phyloP scores from a whole-genome alignment of 2,888 invertebrate species.

The Electrophaes corylata region DNA sequence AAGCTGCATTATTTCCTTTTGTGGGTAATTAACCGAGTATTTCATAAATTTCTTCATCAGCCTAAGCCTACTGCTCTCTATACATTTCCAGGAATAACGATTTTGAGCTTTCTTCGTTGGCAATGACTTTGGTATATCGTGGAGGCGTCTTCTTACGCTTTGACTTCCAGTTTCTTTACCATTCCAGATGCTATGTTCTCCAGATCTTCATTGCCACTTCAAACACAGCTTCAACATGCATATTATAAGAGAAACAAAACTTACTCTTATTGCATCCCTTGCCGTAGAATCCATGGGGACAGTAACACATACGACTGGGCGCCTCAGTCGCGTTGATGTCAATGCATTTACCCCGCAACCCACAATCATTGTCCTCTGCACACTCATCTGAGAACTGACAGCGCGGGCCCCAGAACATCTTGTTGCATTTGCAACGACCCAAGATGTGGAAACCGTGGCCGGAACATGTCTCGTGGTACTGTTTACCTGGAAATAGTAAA shows the following conservation, averaged over 20 bases:
- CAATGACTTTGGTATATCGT: too few relatives aligned
- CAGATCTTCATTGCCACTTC: too few relatives aligned
- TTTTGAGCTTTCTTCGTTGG: too few relatives aligned
- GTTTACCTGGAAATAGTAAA: constrained; percentile 80
- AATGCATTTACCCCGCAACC: constrained; percentile 92
- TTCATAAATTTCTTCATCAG: too few relatives aligned
- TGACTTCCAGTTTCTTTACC: too few relatives aligned
- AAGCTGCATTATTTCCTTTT: too few relatives aligned
- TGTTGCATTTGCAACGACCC: constrained; percentile 91
- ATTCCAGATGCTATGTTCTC: too few relatives aligned
- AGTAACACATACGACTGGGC: constrained; percentile 94
- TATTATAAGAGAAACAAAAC: constrained; percentile 42
- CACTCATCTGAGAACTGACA: constrained; percentile 97
- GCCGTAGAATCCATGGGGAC: constrained; percentile 95
- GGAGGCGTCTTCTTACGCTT: too few relatives aligned
- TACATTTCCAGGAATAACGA: too few relatives aligned
- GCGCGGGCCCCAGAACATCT: constrained; percentile 90
- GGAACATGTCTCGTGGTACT: constrained; percentile 93
- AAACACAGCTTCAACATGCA: not conserved
- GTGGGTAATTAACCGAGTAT: too few relatives aligned
- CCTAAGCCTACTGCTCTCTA: too few relatives aligned
- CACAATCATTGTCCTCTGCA: constrained; percentile 92
- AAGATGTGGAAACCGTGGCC: constrained; percentile 92
- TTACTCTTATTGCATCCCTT: constrained; percentile 92
- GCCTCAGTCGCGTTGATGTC: constrained; percentile 91